Evolutionary conservation across 1,140 invertebrate genomes (phyloP).

Genomic region (Atta cephalotes): DNA sequence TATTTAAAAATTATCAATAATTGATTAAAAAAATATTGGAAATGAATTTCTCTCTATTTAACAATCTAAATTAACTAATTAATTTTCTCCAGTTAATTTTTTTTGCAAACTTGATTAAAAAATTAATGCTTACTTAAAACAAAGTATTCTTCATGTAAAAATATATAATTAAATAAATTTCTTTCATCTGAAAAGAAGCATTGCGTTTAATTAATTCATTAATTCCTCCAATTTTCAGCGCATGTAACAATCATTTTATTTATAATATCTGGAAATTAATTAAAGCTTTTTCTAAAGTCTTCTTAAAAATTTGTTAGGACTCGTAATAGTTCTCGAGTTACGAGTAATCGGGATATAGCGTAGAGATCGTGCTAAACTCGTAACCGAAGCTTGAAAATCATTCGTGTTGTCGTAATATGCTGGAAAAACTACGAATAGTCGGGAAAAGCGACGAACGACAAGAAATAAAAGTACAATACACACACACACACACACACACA

Average conservation of each 20-base stretch:
- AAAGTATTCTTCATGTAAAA: background rate
- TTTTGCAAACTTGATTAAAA: background rate
- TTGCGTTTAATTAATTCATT: slow-evolving; percentile 17
- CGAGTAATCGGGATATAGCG: background rate
- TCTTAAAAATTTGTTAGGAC: background rate
- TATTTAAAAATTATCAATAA: slow-evolving; percentile 20
- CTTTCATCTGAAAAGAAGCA: background rate
- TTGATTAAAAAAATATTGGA: background rate
- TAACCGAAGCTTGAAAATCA: slow-evolving; percentile 39
- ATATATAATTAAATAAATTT: background rate
- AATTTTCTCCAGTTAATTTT: background rate
- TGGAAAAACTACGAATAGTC: slow-evolving; percentile 20
- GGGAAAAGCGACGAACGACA: slow-evolving; percentile 30
- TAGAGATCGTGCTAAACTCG: background rate
- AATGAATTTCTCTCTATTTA: background rate
- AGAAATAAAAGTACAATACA: slow-evolving; percentile 70
- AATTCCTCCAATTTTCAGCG: background rate
- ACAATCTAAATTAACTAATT: background rate
- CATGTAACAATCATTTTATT: background rate
- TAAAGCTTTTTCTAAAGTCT: background rate
- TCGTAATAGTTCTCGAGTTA: background rate
- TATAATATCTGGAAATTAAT: background rate
- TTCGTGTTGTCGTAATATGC: slow-evolving; percentile 22
- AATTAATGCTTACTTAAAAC: background rate
- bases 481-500: no score